A percentile compares a stretch with the other conserved stretches of the same genome.
phyloP scores from a whole-genome alignment of 2,888 invertebrate genomes.

The Ophioninae sp. region DNA sequence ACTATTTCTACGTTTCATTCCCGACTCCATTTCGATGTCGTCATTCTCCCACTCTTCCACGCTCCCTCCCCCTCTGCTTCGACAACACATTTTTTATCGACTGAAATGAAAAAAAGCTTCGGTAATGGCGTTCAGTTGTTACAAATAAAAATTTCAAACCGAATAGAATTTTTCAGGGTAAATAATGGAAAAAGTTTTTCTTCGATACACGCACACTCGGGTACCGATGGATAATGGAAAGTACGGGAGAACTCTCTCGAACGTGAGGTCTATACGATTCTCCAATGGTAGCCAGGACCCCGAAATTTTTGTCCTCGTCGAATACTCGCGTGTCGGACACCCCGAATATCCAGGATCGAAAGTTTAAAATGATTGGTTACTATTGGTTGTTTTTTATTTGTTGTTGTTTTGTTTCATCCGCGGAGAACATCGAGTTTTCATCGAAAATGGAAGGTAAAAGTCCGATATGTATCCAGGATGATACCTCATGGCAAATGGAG shows the following conservation, averaged over 20 bases:
- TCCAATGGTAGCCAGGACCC: background rate
- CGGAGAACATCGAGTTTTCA: no score
- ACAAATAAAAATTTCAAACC: background rate
- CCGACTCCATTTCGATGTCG: conserved; percentile 38
- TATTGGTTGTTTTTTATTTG: no score
- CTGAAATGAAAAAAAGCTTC: background rate
- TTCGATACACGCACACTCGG: background rate
- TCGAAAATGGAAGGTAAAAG: no score
- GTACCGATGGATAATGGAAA: background rate
- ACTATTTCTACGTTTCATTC: conserved; percentile 45
- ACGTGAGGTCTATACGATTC: background rate
- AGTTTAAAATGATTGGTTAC: no score
- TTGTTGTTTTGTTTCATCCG: no score
- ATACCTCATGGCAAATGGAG: no score
- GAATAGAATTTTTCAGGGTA: background rate
- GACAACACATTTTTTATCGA: conserved; percentile 43
- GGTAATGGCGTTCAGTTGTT: conserved; percentile 17
- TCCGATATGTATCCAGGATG: no score
- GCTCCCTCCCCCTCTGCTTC: background rate
- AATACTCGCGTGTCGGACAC: no score
- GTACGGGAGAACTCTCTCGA: background rate
- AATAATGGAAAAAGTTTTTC: conserved; percentile 1
- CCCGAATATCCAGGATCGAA: no score
- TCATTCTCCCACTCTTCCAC: conserved; percentile 23
- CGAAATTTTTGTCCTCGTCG: no score